Base-by-base conservation (phyloP, 1,140 invertebrate species). In the Mactra quadrangularis region DNA sequence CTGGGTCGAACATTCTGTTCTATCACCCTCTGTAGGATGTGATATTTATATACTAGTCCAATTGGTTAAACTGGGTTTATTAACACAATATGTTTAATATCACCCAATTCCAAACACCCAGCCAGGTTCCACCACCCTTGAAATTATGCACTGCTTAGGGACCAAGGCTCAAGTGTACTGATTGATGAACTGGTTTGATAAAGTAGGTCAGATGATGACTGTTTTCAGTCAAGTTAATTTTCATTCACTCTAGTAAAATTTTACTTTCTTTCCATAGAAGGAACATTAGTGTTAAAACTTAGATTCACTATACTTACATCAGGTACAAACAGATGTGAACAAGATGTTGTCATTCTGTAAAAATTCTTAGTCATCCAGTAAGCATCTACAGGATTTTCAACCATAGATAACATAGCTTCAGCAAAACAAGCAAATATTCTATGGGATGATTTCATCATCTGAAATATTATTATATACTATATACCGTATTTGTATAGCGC, bases 341-440 rank as follows among this genome's bases (percentile, higher is more conserved):
- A 83, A 55, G 86, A 86, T 6, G 50, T 52, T 25, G 88, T 95
- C 94, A 86, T 82, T 82, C 95, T 94, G 75, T 95, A 95, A 85
- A 97, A 95, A 25, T 94, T 95, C 89, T 95, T 95, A 2, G 96
- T 94, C 52, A 97, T 92, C 96, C 96, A 97, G 93, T 96, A 97
- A 15, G 95, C 95, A 85, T 97, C 96, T 4, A 95, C 94, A 83
- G 96, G 95, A 87, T 95, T 94, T 59, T 96, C 95, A 77, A 95
- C 95, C 66, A 96, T 94, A 81, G 96, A 94, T 78, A 95, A 93
- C 15, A 97, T 92, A 50, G 95, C 95, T 62, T 95, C 94, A n/a
- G 95, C 94, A 88, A 97, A 41, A 41, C 15, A 41, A 41, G 38
- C 15, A 41, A 41, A 41, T 41, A 41, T 41, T 41, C 38, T 41